Conservation (phyloP, 2,888 invertebrate genomes). For the Drosophila mettleri region DNA sequence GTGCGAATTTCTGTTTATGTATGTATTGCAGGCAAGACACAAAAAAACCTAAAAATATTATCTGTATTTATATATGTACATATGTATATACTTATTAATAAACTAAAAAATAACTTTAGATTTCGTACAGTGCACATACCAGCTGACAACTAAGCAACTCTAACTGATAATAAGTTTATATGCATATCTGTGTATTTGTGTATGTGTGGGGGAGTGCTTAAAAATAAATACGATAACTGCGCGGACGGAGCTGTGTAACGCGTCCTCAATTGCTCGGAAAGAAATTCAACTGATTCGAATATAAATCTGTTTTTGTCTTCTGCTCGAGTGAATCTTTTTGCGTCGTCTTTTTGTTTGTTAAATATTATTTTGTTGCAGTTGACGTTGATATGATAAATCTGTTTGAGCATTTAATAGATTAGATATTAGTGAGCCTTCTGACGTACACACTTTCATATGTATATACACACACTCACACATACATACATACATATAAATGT, state of each 20-base stretch:
- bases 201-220: conserved; percentile 2
- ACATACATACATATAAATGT: background rate
- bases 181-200: background rate
- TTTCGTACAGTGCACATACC: conserved; percentile 31
- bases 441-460: conserved; percentile 28
- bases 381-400: conserved; percentile 71
- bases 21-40: conserved; percentile 19
- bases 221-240: conserved; percentile 24
- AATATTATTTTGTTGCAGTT: conserved; percentile 35
- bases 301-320: conserved; percentile 14
- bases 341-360: conserved; percentile 42
- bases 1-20: conserved; percentile 12
- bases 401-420: conserved; percentile 66
- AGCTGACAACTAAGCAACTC: conserved; percentile 1
- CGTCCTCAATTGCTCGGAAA: conserved; percentile 51
- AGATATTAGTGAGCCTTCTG: conserved; percentile 61
- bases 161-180: conserved; percentile 26
- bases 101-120: conserved; percentile 21
- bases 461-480: conserved; percentile 8
- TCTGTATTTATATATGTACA: conserved; percentile 2
- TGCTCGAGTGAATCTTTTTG: conserved; percentile 27
- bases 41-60: conserved; percentile 33
- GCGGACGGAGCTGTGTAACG: conserved; percentile 30
- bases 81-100: background rate
- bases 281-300: conserved; percentile 60